phyloP scores from a whole-genome alignment of 2,888 invertebrate genomes.

The Calameuta pallipes region DNA sequence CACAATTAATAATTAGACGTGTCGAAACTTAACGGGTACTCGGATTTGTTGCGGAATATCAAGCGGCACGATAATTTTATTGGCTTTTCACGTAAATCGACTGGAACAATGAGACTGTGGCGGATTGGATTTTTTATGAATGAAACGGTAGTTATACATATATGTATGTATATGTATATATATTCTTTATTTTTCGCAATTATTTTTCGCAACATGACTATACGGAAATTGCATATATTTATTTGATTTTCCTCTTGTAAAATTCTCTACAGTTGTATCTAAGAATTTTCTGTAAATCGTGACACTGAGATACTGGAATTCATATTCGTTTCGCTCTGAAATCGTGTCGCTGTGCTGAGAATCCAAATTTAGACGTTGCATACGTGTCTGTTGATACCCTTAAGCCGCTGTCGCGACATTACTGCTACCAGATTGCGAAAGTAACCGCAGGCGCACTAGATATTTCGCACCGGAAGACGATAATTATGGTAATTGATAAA shows the following conservation, averaged over 20 bases:
- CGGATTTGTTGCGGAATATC: not conserved
- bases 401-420: slow-evolving; percentile 12
- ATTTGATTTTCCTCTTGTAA: not conserved
- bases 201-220: not conserved
- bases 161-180: too few relatives aligned
- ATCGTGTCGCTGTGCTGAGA: slow-evolving; percentile 29
- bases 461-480: not conserved
- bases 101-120: not conserved
- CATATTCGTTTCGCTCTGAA: slow-evolving; percentile 16
- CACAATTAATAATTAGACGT: slow-evolving; percentile 55
- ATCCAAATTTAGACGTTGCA: slow-evolving; percentile 34
- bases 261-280: not conserved
- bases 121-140: not conserved
- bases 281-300: not conserved
- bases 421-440: not conserved
- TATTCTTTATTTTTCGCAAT: not conserved
- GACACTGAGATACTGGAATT: slow-evolving; percentile 10
- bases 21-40: slow-evolving; percentile 21
- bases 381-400: slow-evolving; percentile 3
- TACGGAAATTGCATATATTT: not conserved
- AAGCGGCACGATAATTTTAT: not conserved
- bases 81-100: not conserved
- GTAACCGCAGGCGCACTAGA: not conserved
- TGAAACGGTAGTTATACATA: not conserved
- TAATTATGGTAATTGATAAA: not conserved